A percentile compares a stretch with the other conserved stretches of the same genome.
These are phyloP conservation scores for Dolichoris vasculosae DNA, from an alignment of 1,140 invertebrate species.

Conservation along the genomic window DNA sequence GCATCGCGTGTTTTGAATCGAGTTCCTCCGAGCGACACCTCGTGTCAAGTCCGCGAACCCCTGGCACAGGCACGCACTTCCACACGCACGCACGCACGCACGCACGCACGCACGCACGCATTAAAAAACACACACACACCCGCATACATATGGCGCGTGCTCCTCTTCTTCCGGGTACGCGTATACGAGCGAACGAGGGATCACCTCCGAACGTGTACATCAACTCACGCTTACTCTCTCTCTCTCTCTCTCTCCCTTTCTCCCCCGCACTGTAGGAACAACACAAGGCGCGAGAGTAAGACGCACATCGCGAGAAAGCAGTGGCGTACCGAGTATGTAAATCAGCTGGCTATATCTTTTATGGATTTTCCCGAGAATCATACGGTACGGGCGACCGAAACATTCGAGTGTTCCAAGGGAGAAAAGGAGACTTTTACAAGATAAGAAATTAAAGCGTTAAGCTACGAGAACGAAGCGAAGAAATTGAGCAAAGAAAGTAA, in stretches of 20 bases:
- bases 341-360: slow-evolving; percentile 58
- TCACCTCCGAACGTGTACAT: slow-evolving; percentile 39
- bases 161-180: slow-evolving; percentile 66
- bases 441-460: not conserved
- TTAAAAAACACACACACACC: not conserved
- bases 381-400: slow-evolving; percentile 23
- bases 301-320: slow-evolving; percentile 53
- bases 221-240: slow-evolving; percentile 5
- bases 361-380: slow-evolving; percentile 44
- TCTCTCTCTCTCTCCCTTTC: slow-evolving; percentile 60
- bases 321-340: slow-evolving; percentile 71
- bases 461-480: too few relatives aligned
- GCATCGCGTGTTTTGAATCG: slow-evolving; percentile 62
- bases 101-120: not conserved
- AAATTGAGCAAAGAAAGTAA: too few relatives aligned
- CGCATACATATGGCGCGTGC: slow-evolving; percentile 52
- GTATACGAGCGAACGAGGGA: slow-evolving; percentile 48
- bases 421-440: not conserved
- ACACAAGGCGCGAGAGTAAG: slow-evolving; percentile 46
- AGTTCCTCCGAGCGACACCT: slow-evolving; percentile 68
- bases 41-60: slow-evolving; percentile 68
- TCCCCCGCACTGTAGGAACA: slow-evolving; percentile 51
- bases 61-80: not conserved
- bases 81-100: not conserved
- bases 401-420: too few relatives aligned